A percentile compares a stretch with the other conserved stretches of the same genome.
These are phyloP conservation scores for Trachelus iudaicus DNA, from an alignment of 2,888 invertebrate species.

Conservation along the genomic window DNA sequence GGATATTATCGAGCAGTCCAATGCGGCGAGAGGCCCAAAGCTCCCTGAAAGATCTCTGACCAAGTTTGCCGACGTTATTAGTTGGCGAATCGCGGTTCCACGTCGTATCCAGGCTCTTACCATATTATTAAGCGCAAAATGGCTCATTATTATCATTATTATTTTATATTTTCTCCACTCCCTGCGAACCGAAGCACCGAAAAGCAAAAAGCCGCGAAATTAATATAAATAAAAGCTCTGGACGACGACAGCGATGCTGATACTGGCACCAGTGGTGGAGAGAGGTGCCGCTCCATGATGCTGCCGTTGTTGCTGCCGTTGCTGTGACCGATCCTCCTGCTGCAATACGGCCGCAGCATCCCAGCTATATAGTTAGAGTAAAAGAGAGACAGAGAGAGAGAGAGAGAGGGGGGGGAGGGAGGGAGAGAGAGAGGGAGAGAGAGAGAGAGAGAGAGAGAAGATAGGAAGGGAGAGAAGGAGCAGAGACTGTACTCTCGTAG, in stretches of 20 bases:
- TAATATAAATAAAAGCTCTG: constrained; percentile 61
- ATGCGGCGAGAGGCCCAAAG: background rate
- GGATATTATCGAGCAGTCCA: background rate
- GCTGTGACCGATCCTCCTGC: background rate
- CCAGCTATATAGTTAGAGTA: background rate
- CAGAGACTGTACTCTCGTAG: constrained; percentile 20
- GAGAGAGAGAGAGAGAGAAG: constrained; percentile 12
- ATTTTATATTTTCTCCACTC: constrained; percentile 58
- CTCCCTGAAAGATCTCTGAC: background rate
- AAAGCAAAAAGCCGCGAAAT: constrained; percentile 58
- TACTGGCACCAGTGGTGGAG: background rate
- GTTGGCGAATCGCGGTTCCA: constrained; percentile 46
- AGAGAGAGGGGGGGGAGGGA: background rate
- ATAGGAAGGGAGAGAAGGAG: constrained; percentile 18
- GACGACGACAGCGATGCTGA: constrained; percentile 20
- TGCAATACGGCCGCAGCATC: constrained; percentile 16
- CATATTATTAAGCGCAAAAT: constrained; percentile 63
- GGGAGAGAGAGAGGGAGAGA: background rate
- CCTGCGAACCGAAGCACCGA: constrained; percentile 44
- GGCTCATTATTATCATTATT: constrained; percentile 64
- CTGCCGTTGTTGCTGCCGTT: background rate
- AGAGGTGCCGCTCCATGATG: background rate
- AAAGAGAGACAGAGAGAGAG: constrained; percentile 8
- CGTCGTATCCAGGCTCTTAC: constrained; percentile 51
- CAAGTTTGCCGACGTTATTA: constrained; percentile 41